Percentiles rank a stretch among this genome's conserved stretches.
phyloP scores from a whole-genome alignment of 2,797 vertebrate genomes.

The Poeciliopsis infans region DNA sequence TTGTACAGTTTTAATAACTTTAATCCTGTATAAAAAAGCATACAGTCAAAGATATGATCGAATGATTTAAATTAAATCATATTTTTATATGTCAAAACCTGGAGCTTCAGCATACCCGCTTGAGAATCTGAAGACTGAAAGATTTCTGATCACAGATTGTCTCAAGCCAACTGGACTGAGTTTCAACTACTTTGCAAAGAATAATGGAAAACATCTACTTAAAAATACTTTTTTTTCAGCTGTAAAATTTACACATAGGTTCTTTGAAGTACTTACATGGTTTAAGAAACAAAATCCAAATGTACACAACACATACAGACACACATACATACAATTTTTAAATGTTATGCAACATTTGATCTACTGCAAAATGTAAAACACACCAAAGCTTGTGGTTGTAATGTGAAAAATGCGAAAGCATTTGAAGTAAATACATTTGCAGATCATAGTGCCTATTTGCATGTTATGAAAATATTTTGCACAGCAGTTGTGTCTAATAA shows the following conservation, averaged over 20 bases:
- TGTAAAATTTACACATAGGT: neutral
- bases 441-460: neutral
- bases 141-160: neutral
- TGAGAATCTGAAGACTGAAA: neutral
- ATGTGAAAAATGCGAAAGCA: neutral
- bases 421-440: neutral
- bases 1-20: no score
- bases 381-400: neutral
- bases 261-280: neutral
- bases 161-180: neutral
- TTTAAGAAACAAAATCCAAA: neutral
- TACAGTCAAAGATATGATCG: neutral
- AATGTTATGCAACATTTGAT: neutral
- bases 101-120: neutral
- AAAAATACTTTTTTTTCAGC: neutral
- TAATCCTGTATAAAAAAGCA: no score
- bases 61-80: neutral
- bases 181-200: neutral
- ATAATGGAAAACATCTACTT: neutral
- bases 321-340: neutral
- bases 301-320: neutral
- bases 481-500: neutral
- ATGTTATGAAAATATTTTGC: neutral
- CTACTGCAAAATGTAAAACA: neutral
- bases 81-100: neutral